Percentiles rank a stretch among this genome's conserved stretches.
Evolutionary conservation across 64 coral and sea anemone species (phyloP).

Genomic region (Montipora efflorescens): DNA sequence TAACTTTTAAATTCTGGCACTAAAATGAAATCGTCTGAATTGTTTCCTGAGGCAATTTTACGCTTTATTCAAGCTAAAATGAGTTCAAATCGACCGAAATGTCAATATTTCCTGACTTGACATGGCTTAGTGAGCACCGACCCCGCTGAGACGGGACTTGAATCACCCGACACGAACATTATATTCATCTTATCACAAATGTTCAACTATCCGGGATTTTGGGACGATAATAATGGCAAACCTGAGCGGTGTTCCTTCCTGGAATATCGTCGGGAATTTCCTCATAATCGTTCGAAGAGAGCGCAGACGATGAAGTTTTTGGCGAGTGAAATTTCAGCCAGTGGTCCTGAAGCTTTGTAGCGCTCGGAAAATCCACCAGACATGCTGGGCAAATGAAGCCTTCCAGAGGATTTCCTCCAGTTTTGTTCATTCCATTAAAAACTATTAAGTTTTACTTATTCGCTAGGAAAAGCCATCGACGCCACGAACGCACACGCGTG

Average conservation of each 20-base stretch:
- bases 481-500: background rate
- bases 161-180: conserved; percentile 12
- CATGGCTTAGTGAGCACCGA: conserved; percentile 7
- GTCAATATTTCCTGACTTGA: conserved; percentile 13
- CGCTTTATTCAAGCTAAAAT: background rate
- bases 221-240: background rate
- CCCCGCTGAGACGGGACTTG: background rate
- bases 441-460: background rate
- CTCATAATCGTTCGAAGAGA: conserved; percentile 64
- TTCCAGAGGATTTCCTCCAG: conserved; percentile 69
- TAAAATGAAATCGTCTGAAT: background rate
- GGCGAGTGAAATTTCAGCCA: conserved; percentile 86
- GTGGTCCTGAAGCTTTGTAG: conserved; percentile 84
- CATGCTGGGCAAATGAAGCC: conserved; percentile 94
- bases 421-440: conserved; percentile 70
- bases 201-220: background rate
- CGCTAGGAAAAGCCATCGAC: background rate
- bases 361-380: conserved; percentile 89
- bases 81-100: background rate
- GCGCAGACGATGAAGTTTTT: background rate
- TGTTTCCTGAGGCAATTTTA: background rate
- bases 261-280: conserved; percentile 53
- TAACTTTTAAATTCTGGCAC: background rate
- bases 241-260: conserved; percentile 9
- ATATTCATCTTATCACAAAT: conserved; percentile 21